Evolutionary conservation across 2,113 vertebrate genomes (phyloP), one percentile per base, ranked within the genome.

Genomic region (Rhizomys pruinosus): DNA sequence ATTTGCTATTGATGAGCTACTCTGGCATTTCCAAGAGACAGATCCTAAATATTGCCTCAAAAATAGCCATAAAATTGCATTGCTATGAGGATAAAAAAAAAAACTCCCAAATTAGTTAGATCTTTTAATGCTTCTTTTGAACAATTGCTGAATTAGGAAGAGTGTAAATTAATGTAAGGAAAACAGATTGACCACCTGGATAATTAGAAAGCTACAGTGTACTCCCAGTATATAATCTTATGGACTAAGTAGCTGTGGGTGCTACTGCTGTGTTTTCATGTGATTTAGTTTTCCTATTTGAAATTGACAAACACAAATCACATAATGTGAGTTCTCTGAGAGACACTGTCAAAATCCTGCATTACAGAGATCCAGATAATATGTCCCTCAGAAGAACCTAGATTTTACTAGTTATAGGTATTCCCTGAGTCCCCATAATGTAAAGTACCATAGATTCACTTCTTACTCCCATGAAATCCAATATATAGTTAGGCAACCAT

Each of bases 31-130:
- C 95, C 89, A 76, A 72, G 42, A 79, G 23, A 87, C 32, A 39
- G 1, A 69, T 9, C 22, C 52, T 84, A 82, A 87, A 78, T 17
- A 78, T 63, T 91, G 13, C 10, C 20, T 52, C n/a, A n/a, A 15
- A 16, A 82, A 84, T 25, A n/a, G 44, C 39, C 23, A 5, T 77
- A 92, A 89, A 2, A 79, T 73, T 78, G 68, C 76, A 59, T 61
- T 79, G 55, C 82, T 72, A 52, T 37, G 6, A 63, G 88, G 23
- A 55, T 76, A 66, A 96, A 92, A 92, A 96, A 79, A 92, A 85
- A 73, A 39, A 81, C n/a, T 79, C 9, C 3, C 16, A 71, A 95
- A 52, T 77, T 84, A 63, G 22, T 39, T 39, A 76, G 22, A 42
- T 29, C 34, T 76, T 64, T 81, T 85, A 57, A 66, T 84, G 12